Conservation (phyloP, 2,113 vertebrate species). For the Xenopus tropicalis region DNA sequence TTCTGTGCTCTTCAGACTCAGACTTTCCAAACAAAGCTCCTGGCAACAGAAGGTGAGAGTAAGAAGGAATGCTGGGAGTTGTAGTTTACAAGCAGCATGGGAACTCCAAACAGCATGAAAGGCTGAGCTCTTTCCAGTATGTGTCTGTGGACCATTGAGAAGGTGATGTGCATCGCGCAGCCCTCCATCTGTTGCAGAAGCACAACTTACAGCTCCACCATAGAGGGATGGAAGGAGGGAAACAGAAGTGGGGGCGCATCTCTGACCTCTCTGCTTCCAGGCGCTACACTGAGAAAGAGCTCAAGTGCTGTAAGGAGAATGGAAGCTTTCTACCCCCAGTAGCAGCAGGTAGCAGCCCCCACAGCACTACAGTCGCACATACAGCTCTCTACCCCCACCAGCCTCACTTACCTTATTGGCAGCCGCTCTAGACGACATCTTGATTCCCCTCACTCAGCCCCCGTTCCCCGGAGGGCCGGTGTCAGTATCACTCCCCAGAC, state of each 20-base stretch:
- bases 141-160: too few relatives aligned
- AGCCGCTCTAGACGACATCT: slow-evolving; percentile 87
- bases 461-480: slow-evolving; percentile 30
- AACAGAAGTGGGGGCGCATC: not conserved
- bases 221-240: not conserved
- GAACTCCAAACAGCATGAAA: too few relatives aligned
- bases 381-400: not conserved
- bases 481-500: too few relatives aligned
- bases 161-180: not conserved
- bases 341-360: not conserved
- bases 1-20: too few relatives aligned
- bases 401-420: slow-evolving; percentile 73
- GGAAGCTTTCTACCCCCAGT: too few relatives aligned
- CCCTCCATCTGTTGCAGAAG: not conserved
- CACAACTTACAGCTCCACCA: not conserved
- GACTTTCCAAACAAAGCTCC: too few relatives aligned
- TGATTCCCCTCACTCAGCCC: slow-evolving; percentile 63
- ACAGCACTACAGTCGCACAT: too few relatives aligned
- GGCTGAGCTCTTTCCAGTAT: too few relatives aligned
- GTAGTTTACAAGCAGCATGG: not conserved
- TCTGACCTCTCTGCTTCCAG: too few relatives aligned
- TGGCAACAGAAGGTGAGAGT: too few relatives aligned
- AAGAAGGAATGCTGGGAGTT: not conserved
- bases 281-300: too few relatives aligned
- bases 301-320: too few relatives aligned